Evolutionary conservation across 2,113 vertebrate genomes (phyloP).

Genomic region (Brachyhypopomus gauderio): DNA sequence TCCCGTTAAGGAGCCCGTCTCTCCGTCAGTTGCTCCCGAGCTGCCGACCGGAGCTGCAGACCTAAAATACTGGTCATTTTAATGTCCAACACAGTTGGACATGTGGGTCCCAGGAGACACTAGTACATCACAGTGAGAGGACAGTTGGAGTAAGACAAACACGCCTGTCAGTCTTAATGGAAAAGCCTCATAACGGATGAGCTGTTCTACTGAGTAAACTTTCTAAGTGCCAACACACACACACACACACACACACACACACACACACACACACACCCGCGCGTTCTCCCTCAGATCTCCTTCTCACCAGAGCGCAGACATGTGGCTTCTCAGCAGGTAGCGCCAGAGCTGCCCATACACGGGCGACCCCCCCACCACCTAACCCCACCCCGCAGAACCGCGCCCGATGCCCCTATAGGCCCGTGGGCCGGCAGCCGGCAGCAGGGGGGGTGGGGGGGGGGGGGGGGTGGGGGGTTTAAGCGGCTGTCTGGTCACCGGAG

Average conservation of each 20-base stretch:
- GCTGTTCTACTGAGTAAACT: neutral
- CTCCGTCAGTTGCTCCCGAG: conserved; percentile 2
- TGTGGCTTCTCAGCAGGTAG: conserved; percentile 14
- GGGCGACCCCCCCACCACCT: no score
- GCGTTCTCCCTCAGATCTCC: neutral
- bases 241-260: neutral
- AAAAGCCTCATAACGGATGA: neutral
- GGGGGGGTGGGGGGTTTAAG: conserved; percentile 45
- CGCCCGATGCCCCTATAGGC: no score
- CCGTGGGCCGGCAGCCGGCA: neutral
- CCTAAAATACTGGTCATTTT: conserved; percentile 9
- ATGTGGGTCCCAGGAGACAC: neutral
- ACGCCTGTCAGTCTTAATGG: no score
- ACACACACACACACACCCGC: neutral
- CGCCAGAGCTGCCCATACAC: neutral
- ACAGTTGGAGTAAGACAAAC: no score
- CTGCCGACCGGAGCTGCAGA: no score
- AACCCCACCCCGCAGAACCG: no score
- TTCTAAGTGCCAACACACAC: neutral
- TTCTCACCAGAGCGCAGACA: neutral
- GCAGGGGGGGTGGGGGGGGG: no score
- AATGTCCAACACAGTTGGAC: neutral
- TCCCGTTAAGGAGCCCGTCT: conserved; percentile 15
- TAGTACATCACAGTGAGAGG: no score
- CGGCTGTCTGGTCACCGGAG: conserved; percentile 54